These are phyloP conservation scores for Holacanthus passer DNA, from an alignment of 2,113 vertebrate genomes.

Conservation along the genomic window DNA sequence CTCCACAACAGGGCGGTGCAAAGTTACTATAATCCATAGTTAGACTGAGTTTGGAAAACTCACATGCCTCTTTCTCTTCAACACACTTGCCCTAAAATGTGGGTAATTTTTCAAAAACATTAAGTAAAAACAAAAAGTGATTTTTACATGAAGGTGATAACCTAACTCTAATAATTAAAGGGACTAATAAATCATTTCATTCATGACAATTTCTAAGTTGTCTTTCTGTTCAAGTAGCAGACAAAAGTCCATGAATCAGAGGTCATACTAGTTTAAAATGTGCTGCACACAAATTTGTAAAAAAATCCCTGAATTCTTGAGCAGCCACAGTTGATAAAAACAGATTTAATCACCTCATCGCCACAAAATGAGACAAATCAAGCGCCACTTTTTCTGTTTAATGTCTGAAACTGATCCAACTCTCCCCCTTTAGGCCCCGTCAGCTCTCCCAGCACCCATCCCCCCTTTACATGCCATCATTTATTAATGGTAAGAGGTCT, in stretches of 20 bases:
- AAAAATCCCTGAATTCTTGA: constrained; percentile 17
- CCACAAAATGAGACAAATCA: constrained; percentile 68
- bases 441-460: constrained; percentile 45
- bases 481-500: constrained; percentile 83
- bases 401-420: constrained; percentile 74
- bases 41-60: too few species aligned
- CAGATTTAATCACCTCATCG: constrained; percentile 52
- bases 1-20: too few species aligned
- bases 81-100: background rate
- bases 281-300: constrained; percentile 9
- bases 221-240: background rate
- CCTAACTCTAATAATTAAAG: too few species aligned
- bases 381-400: constrained; percentile 64
- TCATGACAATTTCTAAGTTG: too few species aligned
- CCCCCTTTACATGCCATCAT: constrained; percentile 73
- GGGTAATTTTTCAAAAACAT: background rate
- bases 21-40: too few species aligned
- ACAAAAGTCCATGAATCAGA: background rate
- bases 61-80: too few species aligned
- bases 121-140: background rate
- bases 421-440: constrained; percentile 34
- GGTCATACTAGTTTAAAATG: background rate
- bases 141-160: background rate
- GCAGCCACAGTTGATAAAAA: constrained; percentile 18
- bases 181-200: too few species aligned